Evolutionary conservation across 2,888 invertebrate genomes (phyloP).

Genomic region (Deilephila porcellus): DNA sequence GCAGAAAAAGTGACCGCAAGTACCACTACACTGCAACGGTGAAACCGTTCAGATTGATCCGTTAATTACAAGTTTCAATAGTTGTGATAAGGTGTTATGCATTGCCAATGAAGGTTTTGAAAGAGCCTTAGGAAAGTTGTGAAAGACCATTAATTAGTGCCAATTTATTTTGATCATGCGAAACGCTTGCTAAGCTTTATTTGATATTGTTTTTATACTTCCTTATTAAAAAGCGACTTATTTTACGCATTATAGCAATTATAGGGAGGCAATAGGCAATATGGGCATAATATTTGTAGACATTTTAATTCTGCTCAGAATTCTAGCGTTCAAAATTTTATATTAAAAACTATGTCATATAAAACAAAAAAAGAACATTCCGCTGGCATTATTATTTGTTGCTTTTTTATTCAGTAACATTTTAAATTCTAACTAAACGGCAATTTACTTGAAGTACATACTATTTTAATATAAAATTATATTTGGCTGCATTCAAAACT

Average conservation of each 20-base stretch:
- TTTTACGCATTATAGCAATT: background rate
- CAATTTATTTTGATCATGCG: slow-evolving; percentile 11
- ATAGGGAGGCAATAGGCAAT: too few relatives aligned
- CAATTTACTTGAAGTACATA: too few relatives aligned
- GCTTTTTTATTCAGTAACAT: too few relatives aligned
- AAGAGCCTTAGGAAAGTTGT: slow-evolving; percentile 34
- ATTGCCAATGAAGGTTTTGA: slow-evolving; percentile 34
- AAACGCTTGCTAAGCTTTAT: background rate
- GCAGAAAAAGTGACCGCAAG: slow-evolving; percentile 1
- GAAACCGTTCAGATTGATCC: slow-evolving; percentile 40
- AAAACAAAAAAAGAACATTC: too few relatives aligned
- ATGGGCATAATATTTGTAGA: too few relatives aligned
- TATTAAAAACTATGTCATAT: too few relatives aligned
- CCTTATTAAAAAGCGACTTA: background rate
- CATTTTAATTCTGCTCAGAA: too few relatives aligned
- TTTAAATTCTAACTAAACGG: too few relatives aligned
- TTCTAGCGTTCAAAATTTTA: too few relatives aligned
- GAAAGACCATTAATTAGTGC: slow-evolving; percentile 31
- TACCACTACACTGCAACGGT: background rate
- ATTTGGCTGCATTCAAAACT: background rate
- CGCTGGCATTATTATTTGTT: too few relatives aligned
- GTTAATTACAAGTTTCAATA: slow-evolving; percentile 43
- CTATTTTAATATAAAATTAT: background rate
- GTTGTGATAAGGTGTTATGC: slow-evolving; percentile 34
- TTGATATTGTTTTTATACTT: slow-evolving; percentile 15